Conservation (phyloP, 2,797 vertebrate genomes). For the Okamejei kenojei region DNA sequence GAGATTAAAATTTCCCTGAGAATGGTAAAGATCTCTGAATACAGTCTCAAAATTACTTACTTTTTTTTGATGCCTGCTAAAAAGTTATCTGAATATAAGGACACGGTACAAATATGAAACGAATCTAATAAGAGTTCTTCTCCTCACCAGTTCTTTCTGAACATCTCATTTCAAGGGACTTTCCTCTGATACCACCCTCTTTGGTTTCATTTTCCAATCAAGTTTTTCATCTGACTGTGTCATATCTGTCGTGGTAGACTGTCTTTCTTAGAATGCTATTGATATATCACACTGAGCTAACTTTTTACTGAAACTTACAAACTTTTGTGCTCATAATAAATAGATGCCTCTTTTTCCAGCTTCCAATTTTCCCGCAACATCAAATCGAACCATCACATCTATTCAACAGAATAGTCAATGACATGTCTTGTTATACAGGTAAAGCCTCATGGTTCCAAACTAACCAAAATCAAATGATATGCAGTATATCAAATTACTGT, state of each 20-base stretch:
- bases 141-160: not conserved
- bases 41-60: not conserved
- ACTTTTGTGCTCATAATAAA: not conserved
- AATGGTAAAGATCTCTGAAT: not conserved
- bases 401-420: not conserved
- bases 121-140: not conserved
- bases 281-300: not conserved
- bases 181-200: not conserved
- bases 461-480: not conserved
- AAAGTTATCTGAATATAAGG: not conserved
- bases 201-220: not conserved
- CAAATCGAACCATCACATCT: not conserved
- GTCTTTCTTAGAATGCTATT: not conserved
- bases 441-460: not conserved
- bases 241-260: not conserved
- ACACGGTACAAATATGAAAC: not conserved
- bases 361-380: not conserved
- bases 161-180: not conserved
- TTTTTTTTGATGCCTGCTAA: not conserved
- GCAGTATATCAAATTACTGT: not conserved
- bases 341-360: not conserved
- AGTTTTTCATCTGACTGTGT: not conserved
- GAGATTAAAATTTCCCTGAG: not conserved
- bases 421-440: not conserved
- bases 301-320: not conserved